Evolutionary conservation across 2,113 vertebrate genomes (phyloP).

Genomic region (Oreotrochilus melanogaster): DNA sequence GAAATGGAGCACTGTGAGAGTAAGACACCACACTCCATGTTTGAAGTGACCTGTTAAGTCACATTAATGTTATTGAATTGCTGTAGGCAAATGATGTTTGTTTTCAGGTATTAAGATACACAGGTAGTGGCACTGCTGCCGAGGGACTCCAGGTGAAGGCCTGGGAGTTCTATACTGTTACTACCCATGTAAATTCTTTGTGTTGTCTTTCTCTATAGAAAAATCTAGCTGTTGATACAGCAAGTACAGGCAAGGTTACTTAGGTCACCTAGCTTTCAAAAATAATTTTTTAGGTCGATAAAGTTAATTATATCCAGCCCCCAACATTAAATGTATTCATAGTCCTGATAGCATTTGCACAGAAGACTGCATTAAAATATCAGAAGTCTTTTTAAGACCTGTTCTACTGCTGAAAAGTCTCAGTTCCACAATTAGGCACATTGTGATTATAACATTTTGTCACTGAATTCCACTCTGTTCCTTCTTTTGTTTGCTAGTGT

Average conservation of each 20-base stretch:
- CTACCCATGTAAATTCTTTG: not conserved
- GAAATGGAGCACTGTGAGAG: not conserved
- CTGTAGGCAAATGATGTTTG: not conserved
- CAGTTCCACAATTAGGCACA: not conserved
- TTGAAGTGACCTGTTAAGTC: not conserved
- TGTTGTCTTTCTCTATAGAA: not conserved
- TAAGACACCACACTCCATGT: not conserved
- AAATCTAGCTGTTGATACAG: not conserved
- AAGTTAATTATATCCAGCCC: not conserved
- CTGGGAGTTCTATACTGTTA: not conserved
- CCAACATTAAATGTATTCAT: not conserved
- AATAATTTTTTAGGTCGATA: not conserved
- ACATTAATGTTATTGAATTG: not conserved
- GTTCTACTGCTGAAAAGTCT: not conserved
- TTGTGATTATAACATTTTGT: not conserved
- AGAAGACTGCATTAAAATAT: not conserved
- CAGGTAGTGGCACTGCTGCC: not conserved
- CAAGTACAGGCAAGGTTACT: not conserved
- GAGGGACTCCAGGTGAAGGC: not conserved
- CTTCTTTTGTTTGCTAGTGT: not conserved
- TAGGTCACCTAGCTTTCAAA: not conserved
- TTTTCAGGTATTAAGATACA: not conserved
- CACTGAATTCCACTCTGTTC: conserved; percentile 19
- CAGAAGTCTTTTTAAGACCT: conserved; percentile 1
- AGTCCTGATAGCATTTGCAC: not conserved